Evolutionary conservation across 92 coral and sea anemone genomes (phyloP), one percentile per base, ranked within the genome.

Genomic region (Anthopleura xanthogrammica): DNA sequence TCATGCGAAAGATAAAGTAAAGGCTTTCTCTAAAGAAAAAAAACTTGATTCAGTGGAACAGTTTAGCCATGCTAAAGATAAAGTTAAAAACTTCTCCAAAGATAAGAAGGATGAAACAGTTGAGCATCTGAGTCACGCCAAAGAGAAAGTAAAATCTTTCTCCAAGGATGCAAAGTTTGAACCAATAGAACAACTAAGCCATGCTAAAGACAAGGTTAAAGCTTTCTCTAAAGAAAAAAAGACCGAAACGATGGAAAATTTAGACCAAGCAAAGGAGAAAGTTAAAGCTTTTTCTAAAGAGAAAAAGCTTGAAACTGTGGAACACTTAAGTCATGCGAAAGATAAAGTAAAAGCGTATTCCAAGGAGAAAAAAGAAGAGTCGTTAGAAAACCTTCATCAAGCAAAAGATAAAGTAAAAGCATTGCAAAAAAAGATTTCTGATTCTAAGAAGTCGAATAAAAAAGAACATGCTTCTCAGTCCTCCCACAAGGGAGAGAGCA

Each of bases 1-100:
- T 16, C 82, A 79, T 10, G 82, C 87, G 2, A 84, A 84, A 76
- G 87, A 84, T 13, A 84, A 84, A 70, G 87, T 76, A 12, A 84
- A 78, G 70, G 77, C 82, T 17, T 72, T 84, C 46, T 62, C 70
- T 1, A 77, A 84, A 55, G 71, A 66, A 43, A 77, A 50, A 11
- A 64, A 77, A 6, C 56, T 82, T 7, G 62, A 84, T 17, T 36
- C 84, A 22, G 23, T 62, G 70, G 70, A 62, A n/a, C 70, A 58
- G 50, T 17, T 54, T 13, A 13, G 70, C 29, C 70, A 62, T 1
- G 36, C 70, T n/a, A 62, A 62, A 62, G 70, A 62, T 2, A 62
- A 62, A n/a, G 70, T 62, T 20, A 62, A 62, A n/a, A n/a, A 12
- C 9, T 62, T 62, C 5, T 29, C 58, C 10, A 77, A 22, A 14